phyloP scores from a whole-genome alignment of 2,113 vertebrate species.

The Callipepla californica region DNA sequence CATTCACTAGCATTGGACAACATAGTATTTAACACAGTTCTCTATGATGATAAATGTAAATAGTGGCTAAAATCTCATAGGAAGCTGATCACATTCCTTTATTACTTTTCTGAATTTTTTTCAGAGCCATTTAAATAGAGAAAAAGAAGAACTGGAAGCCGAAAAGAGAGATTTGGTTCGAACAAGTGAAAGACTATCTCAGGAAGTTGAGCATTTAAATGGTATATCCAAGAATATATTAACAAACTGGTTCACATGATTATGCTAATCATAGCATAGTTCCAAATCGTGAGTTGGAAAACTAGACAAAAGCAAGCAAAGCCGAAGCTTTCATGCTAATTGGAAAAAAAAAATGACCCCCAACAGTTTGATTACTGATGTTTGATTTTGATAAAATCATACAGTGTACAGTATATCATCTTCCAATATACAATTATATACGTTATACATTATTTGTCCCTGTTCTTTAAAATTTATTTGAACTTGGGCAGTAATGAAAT shows the following conservation, averaged over 20 bases:
- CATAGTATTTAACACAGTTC: background rate
- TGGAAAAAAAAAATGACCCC: background rate
- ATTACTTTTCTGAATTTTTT: background rate
- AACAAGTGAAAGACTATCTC: slow-evolving; percentile 88
- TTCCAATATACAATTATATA: background rate
- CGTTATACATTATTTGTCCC: background rate
- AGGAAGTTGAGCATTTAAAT: slow-evolving; percentile 91
- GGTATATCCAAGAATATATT: slow-evolving; percentile 75
- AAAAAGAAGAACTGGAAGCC: slow-evolving; percentile 90
- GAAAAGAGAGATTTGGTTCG: slow-evolving; percentile 94
- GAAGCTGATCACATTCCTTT: background rate
- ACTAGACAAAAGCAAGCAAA: background rate
- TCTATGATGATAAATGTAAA: background rate
- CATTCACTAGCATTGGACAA: background rate
- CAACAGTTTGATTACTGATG: background rate
- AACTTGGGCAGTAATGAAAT: background rate
- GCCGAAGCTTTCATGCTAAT: background rate
- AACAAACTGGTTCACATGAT: background rate
- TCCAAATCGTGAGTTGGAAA: background rate
- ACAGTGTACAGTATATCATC: background rate
- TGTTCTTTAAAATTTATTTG: background rate
- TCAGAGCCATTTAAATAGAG: slow-evolving; percentile 86
- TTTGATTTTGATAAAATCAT: background rate
- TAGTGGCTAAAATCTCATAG: background rate
- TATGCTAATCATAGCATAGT: background rate